phyloP scores from a whole-genome alignment of 2,113 vertebrate genomes.

The Phylloscopus trochilus region DNA sequence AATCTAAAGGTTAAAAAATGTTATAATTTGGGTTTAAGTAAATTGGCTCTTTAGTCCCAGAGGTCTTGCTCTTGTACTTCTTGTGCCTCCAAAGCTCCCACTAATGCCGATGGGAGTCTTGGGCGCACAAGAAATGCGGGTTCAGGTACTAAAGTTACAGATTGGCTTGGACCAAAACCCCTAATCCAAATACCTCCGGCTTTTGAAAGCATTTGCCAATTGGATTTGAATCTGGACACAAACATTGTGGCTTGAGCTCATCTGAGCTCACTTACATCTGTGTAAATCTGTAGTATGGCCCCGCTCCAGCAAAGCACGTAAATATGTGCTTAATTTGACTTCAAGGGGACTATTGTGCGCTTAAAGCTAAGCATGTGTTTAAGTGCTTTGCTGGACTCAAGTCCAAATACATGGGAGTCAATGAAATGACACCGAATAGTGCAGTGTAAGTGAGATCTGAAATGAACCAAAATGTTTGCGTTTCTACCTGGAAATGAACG shows the following conservation, averaged over 20 bases:
- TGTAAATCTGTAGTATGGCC: conserved; percentile 69
- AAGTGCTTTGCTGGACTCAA: conserved; percentile 63
- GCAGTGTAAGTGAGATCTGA: conserved; percentile 49
- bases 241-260: conserved; percentile 68
- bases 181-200: conserved; percentile 62
- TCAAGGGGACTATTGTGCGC: conserved; percentile 64
- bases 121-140: conserved; percentile 45
- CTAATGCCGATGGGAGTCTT: conserved; percentile 58
- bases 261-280: conserved; percentile 70
- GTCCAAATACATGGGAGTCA: conserved; percentile 58
- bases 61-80: conserved; percentile 49
- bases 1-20: conserved; percentile 66
- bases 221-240: conserved; percentile 69
- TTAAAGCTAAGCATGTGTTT: conserved; percentile 63
- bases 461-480: conserved; percentile 59
- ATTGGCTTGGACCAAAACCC: conserved; percentile 65
- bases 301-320: conserved; percentile 53
- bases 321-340: conserved; percentile 70
- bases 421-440: conserved; percentile 50
- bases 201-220: conserved; percentile 67
- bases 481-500: conserved; percentile 60
- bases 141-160: conserved; percentile 70
- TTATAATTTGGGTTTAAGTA: conserved; percentile 66
- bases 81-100: conserved; percentile 56
- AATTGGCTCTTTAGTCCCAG: conserved; percentile 56